Evolutionary conservation across 2,888 invertebrate species (phyloP).

Genomic region (Parnassius mnemosyne): DNA sequence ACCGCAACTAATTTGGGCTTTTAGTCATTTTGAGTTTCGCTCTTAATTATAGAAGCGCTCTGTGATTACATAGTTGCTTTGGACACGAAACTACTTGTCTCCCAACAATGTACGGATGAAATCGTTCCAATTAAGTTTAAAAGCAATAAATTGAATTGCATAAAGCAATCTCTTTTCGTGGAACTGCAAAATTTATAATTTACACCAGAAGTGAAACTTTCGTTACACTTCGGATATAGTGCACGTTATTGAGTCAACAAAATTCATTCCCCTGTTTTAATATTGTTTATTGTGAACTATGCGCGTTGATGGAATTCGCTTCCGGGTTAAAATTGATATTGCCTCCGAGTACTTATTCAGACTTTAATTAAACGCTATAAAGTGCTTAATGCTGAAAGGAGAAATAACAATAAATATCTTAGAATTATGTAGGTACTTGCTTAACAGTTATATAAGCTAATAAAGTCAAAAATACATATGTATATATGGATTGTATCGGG

Average conservation of each 20-base stretch:
- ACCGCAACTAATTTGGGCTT: background rate
- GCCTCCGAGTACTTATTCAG: background rate
- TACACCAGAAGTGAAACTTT: background rate
- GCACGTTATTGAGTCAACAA: conserved; percentile 8
- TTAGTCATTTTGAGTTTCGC: background rate
- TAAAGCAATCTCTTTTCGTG: conserved; percentile 17
- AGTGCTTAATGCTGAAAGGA: background rate
- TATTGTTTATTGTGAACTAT: conserved; percentile 11
- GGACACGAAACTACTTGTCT: conserved; percentile 1
- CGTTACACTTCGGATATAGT: background rate
- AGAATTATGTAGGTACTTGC: no score
- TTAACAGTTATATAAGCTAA: no score
- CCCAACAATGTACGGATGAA: conserved; percentile 5
- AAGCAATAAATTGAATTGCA: conserved; percentile 19
- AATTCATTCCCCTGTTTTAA: conserved; percentile 10
- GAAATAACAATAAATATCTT: background rate
- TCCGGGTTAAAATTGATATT: background rate
- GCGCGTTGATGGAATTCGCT: conserved; percentile 2
- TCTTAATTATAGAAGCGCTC: conserved; percentile 7
- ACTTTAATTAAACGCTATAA: conserved; percentile 1
- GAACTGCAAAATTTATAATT: conserved; percentile 8
- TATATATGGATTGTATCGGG: no score
- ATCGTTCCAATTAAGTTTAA: conserved; percentile 21
- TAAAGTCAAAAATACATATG: no score
- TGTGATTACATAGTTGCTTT: conserved; percentile 6